These are phyloP conservation scores for Cyprinodon diabolis DNA, from an alignment of 2,797 vertebrate genomes.

Conservation along the genomic window DNA sequence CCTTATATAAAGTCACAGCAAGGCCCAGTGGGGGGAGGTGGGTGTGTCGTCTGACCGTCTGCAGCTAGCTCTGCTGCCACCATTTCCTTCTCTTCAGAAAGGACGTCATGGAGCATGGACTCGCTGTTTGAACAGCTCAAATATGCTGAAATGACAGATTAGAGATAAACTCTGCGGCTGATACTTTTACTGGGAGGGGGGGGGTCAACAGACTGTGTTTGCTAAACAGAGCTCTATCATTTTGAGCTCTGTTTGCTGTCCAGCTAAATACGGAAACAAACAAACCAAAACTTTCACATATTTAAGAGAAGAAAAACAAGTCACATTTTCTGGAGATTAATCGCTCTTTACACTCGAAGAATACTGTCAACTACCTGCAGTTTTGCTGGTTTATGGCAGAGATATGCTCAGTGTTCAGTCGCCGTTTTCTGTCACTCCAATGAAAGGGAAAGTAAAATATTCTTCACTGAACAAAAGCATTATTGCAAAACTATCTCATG, in stretches of 20 bases:
- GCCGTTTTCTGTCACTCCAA: constrained; percentile 9
- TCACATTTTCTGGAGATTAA: neutral
- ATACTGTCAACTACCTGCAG: constrained; percentile 8
- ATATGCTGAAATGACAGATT: constrained; percentile 75
- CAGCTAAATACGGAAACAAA: constrained; percentile 15
- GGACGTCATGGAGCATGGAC: constrained; percentile 77
- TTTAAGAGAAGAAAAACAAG: neutral
- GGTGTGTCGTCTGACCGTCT: constrained; percentile 78
- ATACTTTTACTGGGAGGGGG: constrained; percentile 33
- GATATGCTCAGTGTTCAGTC: constrained; percentile 11
- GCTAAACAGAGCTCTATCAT: constrained; percentile 31
- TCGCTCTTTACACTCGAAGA: neutral
- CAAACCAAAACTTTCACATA: constrained; percentile 10
- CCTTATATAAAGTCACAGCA: constrained; percentile 85
- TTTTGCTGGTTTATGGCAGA: neutral
- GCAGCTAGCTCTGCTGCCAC: constrained; percentile 73
- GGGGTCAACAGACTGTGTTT: constrained; percentile 32
- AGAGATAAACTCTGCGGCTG: constrained; percentile 52
- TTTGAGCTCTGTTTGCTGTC: constrained; percentile 31
- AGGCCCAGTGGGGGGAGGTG: constrained; percentile 77
- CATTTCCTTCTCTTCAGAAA: constrained; percentile 76
- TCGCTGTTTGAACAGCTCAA: constrained; percentile 66
- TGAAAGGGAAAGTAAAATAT: constrained; percentile 30
- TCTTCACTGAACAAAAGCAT: constrained; percentile 31
- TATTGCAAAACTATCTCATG: constrained; percentile 25